Conservation (phyloP, 37 sponge, comb jelly and placozoan genomes). For the Beroe forskalii region DNA sequence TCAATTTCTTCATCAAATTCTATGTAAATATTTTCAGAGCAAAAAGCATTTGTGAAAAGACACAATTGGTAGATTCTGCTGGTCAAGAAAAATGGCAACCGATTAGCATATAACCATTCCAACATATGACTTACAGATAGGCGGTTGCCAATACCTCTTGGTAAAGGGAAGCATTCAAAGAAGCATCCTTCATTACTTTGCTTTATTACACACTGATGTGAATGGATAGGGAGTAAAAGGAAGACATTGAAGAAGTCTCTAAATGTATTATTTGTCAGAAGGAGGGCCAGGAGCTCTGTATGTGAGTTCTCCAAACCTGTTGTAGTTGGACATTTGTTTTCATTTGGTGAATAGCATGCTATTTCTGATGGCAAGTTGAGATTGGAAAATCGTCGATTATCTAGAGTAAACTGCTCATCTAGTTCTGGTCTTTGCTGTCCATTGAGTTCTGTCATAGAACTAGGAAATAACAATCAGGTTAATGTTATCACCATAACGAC, state of each 20-base stretch:
- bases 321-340: background rate
- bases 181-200: conserved; percentile 15
- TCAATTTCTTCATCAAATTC: conserved; percentile 31
- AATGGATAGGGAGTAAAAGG: conserved; percentile 22
- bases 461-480: no score
- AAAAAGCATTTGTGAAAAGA: conserved; percentile 38
- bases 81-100: conserved; percentile 32
- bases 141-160: background rate
- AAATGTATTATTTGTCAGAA: conserved; percentile 1
- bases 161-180: conserved; percentile 28
- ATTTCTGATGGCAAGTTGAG: conserved; percentile 5
- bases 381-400: background rate
- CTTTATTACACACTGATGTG: conserved; percentile 40
- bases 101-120: conserved; percentile 16
- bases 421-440: background rate
- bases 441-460: background rate
- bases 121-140: conserved; percentile 28
- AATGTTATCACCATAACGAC: no score
- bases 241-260: conserved; percentile 55
- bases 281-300: conserved; percentile 1
- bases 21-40: background rate
- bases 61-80: conserved; percentile 46
- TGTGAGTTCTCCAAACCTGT: conserved; percentile 27
- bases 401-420: background rate
- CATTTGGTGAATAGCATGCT: conserved; percentile 13